A percentile compares a stretch with the other conserved stretches of the same genome.
phyloP scores from a whole-genome alignment of 2,888 invertebrate genomes.

The Tuta absoluta region DNA sequence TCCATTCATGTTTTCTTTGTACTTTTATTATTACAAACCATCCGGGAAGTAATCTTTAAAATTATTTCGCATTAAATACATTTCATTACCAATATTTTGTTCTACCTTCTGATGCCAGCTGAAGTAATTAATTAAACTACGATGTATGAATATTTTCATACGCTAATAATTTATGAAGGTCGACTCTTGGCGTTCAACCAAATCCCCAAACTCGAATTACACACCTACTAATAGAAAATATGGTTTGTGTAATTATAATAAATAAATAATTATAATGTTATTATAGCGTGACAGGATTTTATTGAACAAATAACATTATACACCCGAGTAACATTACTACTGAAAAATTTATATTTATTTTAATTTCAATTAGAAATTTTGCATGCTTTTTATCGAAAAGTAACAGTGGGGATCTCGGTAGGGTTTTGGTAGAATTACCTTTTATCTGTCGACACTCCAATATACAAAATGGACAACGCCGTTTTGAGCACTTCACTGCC shows the following conservation, averaged over 20 bases:
- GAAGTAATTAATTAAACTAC: constrained; percentile 59
- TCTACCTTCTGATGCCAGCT: constrained; percentile 66
- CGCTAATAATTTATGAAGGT: constrained; percentile 46
- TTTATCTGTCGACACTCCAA: constrained; percentile 48
- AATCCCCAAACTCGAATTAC: background rate
- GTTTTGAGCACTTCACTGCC: constrained; percentile 20
- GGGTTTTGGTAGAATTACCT: background rate
- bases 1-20: constrained; percentile 68
- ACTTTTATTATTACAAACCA: constrained; percentile 69
- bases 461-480: constrained; percentile 56
- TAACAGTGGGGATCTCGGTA: background rate
- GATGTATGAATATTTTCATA: constrained; percentile 60
- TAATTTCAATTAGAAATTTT: background rate
- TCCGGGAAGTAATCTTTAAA: constrained; percentile 66
- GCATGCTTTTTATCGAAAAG: background rate
- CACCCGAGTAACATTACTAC: background rate
- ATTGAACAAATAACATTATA: too few relatives aligned
- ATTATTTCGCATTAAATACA: constrained; percentile 63
- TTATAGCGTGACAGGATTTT: too few relatives aligned
- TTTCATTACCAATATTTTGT: constrained; percentile 62
- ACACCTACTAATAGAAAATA: background rate
- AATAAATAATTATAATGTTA: too few relatives aligned
- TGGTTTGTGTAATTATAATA: too few relatives aligned
- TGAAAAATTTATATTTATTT: background rate
- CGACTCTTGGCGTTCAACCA: constrained; percentile 35